A percentile compares a stretch with the other conserved stretches of the same genome.
Conservation (phyloP, 2,888 invertebrate genomes). For the Limnephilus auricula region DNA sequence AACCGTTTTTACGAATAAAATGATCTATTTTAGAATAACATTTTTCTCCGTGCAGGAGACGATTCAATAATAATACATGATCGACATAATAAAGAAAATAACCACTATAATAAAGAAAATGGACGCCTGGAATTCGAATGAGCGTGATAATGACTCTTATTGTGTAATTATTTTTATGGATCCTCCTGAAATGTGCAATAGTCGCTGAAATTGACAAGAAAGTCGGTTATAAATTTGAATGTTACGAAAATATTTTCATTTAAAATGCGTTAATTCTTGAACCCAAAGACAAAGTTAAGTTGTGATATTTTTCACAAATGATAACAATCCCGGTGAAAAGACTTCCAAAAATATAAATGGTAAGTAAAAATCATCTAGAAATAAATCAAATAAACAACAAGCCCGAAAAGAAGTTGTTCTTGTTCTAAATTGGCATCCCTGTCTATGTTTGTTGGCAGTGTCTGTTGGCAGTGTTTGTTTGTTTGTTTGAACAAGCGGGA, state of each 20-base stretch:
- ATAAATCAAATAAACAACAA: background rate
- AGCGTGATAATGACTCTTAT: no score
- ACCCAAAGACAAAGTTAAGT: background rate
- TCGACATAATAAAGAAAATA: background rate
- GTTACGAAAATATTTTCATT: background rate
- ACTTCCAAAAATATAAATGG: background rate
- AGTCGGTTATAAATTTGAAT: no score
- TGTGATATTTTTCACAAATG: background rate
- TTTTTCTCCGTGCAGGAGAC: no score
- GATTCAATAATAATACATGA: background rate
- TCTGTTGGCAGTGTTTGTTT: conserved; percentile 44
- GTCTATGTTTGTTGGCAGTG: conserved; percentile 17
- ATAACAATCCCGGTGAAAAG: background rate
- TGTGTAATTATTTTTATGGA: no score
- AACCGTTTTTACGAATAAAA: no score
- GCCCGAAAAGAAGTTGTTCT: background rate
- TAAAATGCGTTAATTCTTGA: background rate
- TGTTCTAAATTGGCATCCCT: conserved; percentile 37
- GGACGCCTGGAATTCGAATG: no score
- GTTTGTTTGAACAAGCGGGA: conserved; percentile 63
- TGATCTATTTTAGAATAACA: no score
- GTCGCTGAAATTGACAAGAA: background rate
- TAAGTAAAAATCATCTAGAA: background rate
- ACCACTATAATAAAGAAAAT: no score
- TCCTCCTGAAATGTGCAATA: background rate